phyloP scores from a whole-genome alignment of 2,797 vertebrate species.

The Caiman crocodilus region DNA sequence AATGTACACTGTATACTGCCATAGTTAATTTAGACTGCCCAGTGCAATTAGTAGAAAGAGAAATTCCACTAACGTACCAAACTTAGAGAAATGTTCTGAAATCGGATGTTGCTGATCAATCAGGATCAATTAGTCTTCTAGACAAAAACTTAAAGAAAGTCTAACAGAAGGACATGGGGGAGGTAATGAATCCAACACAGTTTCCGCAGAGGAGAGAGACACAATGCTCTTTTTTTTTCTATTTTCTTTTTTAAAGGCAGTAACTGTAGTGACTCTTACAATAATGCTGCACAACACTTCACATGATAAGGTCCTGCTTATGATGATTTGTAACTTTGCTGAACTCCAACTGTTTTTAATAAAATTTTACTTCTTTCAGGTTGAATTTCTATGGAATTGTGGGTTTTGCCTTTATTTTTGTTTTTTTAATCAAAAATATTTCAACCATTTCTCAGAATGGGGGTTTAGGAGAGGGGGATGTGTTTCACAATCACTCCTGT shows the following conservation, averaged over 20 bases:
- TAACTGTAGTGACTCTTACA: accelerated
- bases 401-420: too few species aligned
- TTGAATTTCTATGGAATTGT: not conserved
- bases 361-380: accelerated
- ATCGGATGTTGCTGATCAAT: not conserved
- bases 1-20: not conserved
- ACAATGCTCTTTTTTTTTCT: not conserved
- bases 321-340: not conserved
- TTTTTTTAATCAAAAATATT: not conserved
- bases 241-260: not conserved
- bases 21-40: slow-evolving; percentile 6
- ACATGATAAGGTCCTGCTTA: not conserved
- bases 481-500: not conserved
- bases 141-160: not conserved
- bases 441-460: not conserved
- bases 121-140: not conserved
- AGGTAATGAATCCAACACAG: not conserved
- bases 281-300: not conserved
- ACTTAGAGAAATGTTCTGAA: not conserved
- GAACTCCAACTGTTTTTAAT: not conserved
- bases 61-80: not conserved
- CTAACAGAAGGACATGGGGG: not conserved
- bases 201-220: not conserved
- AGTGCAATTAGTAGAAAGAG: not conserved
- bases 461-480: not conserved